phyloP scores from a whole-genome alignment of 2,888 invertebrate genomes.

The Agrotis exclamationis region DNA sequence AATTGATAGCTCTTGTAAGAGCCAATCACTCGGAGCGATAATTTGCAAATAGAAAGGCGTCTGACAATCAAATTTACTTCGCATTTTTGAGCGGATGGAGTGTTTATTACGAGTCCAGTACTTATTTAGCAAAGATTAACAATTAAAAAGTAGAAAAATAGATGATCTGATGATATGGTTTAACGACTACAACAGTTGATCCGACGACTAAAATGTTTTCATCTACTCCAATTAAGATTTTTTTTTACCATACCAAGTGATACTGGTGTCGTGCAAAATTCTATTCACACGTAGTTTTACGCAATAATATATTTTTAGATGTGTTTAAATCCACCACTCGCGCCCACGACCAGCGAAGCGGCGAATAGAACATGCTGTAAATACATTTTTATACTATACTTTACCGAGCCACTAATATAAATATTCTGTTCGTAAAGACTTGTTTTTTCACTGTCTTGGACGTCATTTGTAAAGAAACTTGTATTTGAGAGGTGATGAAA shows the following conservation, averaged over 20 bases:
- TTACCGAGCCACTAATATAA: constrained; percentile 33
- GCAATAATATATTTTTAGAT: constrained; percentile 66
- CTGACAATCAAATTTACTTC: neutral
- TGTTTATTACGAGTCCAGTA: neutral
- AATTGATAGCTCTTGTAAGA: constrained; percentile 23
- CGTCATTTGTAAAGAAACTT: constrained; percentile 38
- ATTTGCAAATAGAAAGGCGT: constrained; percentile 20
- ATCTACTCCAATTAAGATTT: constrained; percentile 13
- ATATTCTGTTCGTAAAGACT: constrained; percentile 20
- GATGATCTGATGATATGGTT: too few species aligned
- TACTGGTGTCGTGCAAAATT: constrained; percentile 60
- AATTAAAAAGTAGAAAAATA: too few species aligned
- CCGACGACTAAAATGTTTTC: neutral
- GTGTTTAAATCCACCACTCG: constrained; percentile 78
- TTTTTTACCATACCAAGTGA: constrained; percentile 40
- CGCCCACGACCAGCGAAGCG: constrained; percentile 75
- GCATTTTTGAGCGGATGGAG: neutral
- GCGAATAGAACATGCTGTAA: constrained; percentile 65
- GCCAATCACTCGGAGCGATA: constrained; percentile 27
- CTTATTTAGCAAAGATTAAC: neutral
- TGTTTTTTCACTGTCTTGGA: constrained; percentile 35
- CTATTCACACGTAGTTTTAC: constrained; percentile 58
- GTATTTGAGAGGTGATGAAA: constrained; percentile 27
- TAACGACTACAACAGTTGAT: too few species aligned
- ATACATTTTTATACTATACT: constrained; percentile 60